phyloP scores from a whole-genome alignment of 2,797 vertebrate genomes.

The Chaunax sp. region DNA sequence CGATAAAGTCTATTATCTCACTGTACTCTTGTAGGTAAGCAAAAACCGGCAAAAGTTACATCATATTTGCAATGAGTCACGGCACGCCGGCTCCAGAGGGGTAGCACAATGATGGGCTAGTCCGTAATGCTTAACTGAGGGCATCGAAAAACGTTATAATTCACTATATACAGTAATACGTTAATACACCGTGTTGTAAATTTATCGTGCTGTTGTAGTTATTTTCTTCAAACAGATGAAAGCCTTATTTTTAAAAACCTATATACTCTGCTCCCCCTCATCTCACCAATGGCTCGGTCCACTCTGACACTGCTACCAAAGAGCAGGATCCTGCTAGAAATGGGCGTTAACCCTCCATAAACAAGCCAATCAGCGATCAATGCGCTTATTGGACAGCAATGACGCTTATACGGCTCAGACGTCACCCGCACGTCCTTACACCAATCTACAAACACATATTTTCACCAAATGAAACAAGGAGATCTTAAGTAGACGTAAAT shows the following conservation, averaged over 20 bases:
- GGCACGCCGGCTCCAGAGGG: conserved; percentile 12
- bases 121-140: background rate
- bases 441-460: background rate
- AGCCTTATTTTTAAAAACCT: fast-evolving
- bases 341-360: background rate
- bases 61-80: conserved; percentile 31
- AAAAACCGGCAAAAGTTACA: conserved; percentile 54
- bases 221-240: fast-evolving
- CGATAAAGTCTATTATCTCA: background rate
- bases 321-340: background rate
- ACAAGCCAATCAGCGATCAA: conserved; percentile 35
- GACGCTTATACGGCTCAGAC: background rate
- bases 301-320: fast-evolving
- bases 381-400: background rate
- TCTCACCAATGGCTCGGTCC: conserved; percentile 12
- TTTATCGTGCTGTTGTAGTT: fast-evolving
- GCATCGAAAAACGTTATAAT: fast-evolving
- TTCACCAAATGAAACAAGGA: too few relatives aligned
- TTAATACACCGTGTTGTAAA: fast-evolving
- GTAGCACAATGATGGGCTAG: background rate
- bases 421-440: background rate
- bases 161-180: fast-evolving
- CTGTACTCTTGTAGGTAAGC: background rate
- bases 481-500: too few relatives aligned
- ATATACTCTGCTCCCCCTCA: fast-evolving